Evolutionary conservation across 2,113 vertebrate genomes (phyloP), one percentile per base, ranked within the genome.

Genomic region (Pao palembangensis): DNA sequence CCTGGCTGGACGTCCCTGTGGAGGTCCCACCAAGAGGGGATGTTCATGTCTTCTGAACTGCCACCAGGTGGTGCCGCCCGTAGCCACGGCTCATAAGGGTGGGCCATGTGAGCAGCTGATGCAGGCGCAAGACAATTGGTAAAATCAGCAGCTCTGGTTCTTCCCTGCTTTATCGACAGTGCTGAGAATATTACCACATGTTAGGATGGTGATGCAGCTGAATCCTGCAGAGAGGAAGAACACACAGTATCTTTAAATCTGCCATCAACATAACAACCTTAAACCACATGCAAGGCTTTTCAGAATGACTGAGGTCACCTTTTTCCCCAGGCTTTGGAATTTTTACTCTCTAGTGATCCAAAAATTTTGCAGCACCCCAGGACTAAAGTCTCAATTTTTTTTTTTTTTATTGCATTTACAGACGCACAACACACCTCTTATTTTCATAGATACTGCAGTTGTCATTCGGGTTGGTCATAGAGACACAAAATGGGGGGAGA

Each of bases 11-110:
- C 78, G 1, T 86, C 93, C 0, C 93, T 82, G 59, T 96, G 96
- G 48, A 96, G 91, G 61, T 98, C 95, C 96, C 96, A 98, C 96
- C 96, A 98, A 17, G 92, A 81, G 0, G 92, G 90, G 81, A 93
- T 86, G 0, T 92, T 91, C 78, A 93, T 90, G 4, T 96, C 96
- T 5, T 98, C 96, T 0, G 92, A 69, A 16, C 82, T 84, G 42
- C 88, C 85, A 19, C 91, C 87, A 42, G 93, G 81, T 42, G 92
- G 91, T 14, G 94, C 92, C n/a, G 96, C 91, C 52, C 95, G 87
- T 81, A 96, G 85, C 95, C 95, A 98, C 6, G 94, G 88, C 78
- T 98, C 95, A 3, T 97, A 97, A 1, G 93, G 94, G 73, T 98
- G 95, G 38, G 94, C 93, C 96, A 98, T 98, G 82, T 31, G 55